phyloP scores from a whole-genome alignment of 2,888 invertebrate genomes.

The Chaetoderma sp. region DNA sequence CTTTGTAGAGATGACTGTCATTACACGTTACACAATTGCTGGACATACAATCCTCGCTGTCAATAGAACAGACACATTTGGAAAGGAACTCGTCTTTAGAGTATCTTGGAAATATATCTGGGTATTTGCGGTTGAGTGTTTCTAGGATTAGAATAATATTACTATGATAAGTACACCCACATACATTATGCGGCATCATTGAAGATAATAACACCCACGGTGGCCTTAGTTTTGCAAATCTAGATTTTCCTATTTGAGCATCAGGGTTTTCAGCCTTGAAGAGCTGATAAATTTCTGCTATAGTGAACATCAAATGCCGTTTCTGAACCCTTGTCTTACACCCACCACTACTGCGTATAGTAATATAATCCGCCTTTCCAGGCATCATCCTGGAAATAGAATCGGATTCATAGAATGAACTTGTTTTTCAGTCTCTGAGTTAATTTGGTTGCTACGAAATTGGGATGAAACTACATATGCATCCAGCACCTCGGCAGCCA shows the following conservation, averaged over 20 bases:
- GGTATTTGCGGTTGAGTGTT: conserved; percentile 11
- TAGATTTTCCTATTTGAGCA: conserved; percentile 6
- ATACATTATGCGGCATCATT: conserved; percentile 15
- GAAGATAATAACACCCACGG: conserved; percentile 8
- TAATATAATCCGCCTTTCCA: conserved; percentile 11
- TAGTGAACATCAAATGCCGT: conserved; percentile 10
- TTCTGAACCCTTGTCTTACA: conserved; percentile 7
- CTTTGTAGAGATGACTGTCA: conserved; percentile 1
- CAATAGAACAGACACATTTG: conserved; percentile 4
- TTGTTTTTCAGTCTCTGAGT: no score
- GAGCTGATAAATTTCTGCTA: conserved; percentile 1
- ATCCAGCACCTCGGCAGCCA: no score
- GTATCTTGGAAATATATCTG: conserved; percentile 6
- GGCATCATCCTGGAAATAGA: conserved; percentile 9
- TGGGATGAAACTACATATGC: no score
- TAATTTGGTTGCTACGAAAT: no score
- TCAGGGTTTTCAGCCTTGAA: conserved; percentile 10
- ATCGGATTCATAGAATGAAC: conserved; percentile 13
- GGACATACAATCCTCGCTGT: conserved; percentile 16
- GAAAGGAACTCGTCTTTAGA: conserved; percentile 11
- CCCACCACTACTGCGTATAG: background rate
- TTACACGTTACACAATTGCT: conserved; percentile 7
- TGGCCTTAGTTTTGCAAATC: conserved; percentile 18
- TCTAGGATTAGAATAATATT: conserved; percentile 20
- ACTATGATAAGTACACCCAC: conserved; percentile 19